phyloP scores from a whole-genome alignment of 2,888 invertebrate species.

The Macaria notata region DNA sequence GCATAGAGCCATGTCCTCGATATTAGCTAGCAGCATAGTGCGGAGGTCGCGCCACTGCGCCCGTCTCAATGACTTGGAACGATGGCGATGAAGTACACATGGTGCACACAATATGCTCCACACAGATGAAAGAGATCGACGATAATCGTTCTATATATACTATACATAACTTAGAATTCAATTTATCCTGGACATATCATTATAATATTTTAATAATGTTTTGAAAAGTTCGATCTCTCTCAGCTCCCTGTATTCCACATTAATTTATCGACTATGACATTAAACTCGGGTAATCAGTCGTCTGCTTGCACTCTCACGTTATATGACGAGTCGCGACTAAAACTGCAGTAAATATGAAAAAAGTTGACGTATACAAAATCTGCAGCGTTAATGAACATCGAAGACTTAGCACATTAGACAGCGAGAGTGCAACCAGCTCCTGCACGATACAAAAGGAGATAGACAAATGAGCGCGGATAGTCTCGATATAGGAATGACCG shows the following conservation, averaged over 20 bases:
- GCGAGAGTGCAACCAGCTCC: too few species aligned
- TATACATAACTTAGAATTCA: conserved; percentile 1
- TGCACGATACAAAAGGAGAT: too few species aligned
- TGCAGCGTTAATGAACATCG: too few species aligned
- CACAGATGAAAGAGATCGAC: conserved; percentile 36
- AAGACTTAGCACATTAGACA: too few species aligned
- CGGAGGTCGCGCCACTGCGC: conserved; percentile 37
- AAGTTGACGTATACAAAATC: conserved; percentile 13
- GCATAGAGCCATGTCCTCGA: conserved; percentile 29
- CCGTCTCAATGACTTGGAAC: conserved; percentile 42
- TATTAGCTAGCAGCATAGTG: conserved; percentile 39
- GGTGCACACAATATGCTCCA: conserved; percentile 26
- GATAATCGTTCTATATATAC: conserved; percentile 1
- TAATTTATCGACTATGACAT: conserved; percentile 22
- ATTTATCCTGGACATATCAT: conserved; percentile 1
- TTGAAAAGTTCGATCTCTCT: conserved; percentile 29
- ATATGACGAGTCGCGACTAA: conserved; percentile 19
- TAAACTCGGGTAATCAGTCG: conserved; percentile 36
- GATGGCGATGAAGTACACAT: conserved; percentile 37
- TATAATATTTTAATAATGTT: not conserved
- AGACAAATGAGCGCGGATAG: conserved; percentile 45
- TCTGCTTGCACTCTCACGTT: conserved; percentile 47
- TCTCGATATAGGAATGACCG: conserved; percentile 45
- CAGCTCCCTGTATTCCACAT: conserved; percentile 27
- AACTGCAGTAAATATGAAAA: conserved; percentile 14